Conservation (phyloP, 2,113 vertebrate species). For the Myiozetetes cayanensis region DNA sequence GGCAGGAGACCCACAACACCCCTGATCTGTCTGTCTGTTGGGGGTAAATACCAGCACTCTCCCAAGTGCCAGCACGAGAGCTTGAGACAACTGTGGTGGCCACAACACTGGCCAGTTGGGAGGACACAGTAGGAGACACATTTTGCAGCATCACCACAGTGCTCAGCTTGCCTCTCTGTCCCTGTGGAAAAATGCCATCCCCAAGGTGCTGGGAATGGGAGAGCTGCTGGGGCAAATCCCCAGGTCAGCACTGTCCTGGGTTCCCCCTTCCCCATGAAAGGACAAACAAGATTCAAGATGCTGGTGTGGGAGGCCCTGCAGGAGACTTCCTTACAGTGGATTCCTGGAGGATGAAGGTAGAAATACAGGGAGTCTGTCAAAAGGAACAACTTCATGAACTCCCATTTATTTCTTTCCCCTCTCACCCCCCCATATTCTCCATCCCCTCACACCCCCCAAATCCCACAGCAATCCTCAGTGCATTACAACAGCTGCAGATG, state of each 20-base stretch:
- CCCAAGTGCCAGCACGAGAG: fast-evolving
- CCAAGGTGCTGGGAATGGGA: not conserved
- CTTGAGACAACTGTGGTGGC: not conserved
- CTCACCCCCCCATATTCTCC: not conserved
- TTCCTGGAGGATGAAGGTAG: not conserved
- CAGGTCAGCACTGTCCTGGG: not conserved
- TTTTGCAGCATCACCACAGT: not conserved
- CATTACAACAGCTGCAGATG: not conserved
- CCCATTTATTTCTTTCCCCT: not conserved
- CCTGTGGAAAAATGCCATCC: not conserved
- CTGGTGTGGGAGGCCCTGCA: not conserved
- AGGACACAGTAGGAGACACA: fast-evolving
- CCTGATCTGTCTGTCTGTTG: fast-evolving
- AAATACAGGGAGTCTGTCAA: not conserved
- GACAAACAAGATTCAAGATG: not conserved
- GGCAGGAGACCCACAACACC: not conserved
- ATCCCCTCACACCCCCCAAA: not conserved
- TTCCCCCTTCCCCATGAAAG: not conserved
- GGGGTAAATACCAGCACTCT: not conserved
- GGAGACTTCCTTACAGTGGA: not conserved
- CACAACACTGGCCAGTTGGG: fast-evolving
- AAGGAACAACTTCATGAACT: not conserved
- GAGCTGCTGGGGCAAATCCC: not conserved
- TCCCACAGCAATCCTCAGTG: not conserved
- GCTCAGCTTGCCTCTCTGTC: not conserved